Evolutionary conservation across 1,140 invertebrate species (phyloP).

Genomic region (Augochlora pura): DNA sequence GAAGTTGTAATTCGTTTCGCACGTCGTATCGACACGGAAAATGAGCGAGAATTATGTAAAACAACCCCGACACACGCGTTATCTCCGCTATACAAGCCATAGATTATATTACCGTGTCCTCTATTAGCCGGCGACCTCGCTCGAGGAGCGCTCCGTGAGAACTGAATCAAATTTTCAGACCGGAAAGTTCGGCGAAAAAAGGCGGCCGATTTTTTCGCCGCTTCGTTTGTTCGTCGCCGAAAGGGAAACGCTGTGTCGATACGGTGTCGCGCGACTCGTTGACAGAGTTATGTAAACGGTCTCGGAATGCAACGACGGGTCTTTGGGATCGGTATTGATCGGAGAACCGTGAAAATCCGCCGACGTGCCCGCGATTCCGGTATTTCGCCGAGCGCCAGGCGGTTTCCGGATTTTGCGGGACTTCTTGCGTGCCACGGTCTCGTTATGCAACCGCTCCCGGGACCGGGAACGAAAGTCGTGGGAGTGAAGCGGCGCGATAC

Average conservation of each 20-base stretch:
- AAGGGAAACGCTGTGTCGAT: too few relatives aligned
- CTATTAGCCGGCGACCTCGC: too few relatives aligned
- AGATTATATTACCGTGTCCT: too few relatives aligned
- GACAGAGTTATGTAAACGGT: not conserved
- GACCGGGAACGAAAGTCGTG: slow-evolving; percentile 47
- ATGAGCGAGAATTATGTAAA: not conserved
- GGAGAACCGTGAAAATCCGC: not conserved
- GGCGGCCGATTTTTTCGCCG: too few relatives aligned
- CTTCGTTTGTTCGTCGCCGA: too few relatives aligned
- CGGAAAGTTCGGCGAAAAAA: too few relatives aligned
- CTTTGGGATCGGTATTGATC: not conserved
- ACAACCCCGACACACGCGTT: not conserved
- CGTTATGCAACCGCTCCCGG: slow-evolving; percentile 39
- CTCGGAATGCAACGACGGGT: not conserved
- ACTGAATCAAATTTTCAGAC: too few relatives aligned
- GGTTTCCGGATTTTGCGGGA: slow-evolving; percentile 41
- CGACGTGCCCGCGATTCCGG: not conserved
- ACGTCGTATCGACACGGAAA: not conserved
- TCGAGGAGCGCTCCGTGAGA: too few relatives aligned
- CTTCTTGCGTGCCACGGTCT: slow-evolving; percentile 38
- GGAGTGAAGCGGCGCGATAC: slow-evolving; percentile 41
- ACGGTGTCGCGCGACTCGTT: not conserved
- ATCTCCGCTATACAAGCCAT: not conserved
- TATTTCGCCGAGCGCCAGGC: not conserved
- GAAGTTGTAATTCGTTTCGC: not conserved